Percentiles rank a stretch among this genome's conserved stretches.
These are phyloP conservation scores for Euplagia quadripunctaria DNA, from an alignment of 2,888 invertebrate genomes.

Conservation along the genomic window DNA sequence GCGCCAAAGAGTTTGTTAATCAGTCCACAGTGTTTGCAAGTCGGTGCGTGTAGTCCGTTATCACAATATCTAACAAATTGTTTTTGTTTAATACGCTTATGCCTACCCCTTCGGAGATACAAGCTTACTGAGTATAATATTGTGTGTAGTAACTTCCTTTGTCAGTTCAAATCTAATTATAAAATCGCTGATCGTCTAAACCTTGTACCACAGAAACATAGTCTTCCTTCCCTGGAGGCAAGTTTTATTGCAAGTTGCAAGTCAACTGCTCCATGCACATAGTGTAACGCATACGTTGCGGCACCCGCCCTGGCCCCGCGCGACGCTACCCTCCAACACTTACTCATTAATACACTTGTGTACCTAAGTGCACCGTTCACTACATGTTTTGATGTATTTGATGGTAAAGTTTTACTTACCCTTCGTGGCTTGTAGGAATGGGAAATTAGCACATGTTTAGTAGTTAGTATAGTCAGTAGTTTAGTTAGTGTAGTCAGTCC, in stretches of 20 bases:
- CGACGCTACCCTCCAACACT: slow-evolving; percentile 10
- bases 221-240: slow-evolving; percentile 60
- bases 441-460: neutral
- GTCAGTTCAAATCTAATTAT: neutral
- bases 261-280: slow-evolving; percentile 70
- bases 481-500: too few species aligned
- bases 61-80: too few species aligned
- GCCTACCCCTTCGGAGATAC: too few species aligned
- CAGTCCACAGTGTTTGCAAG: too few species aligned
- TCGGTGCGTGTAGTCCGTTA: too few species aligned
- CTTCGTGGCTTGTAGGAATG: neutral
- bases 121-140: too few species aligned
- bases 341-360: slow-evolving; percentile 38
- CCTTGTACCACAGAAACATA: slow-evolving; percentile 42
- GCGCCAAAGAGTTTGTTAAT: too few species aligned
- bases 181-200: slow-evolving; percentile 17
- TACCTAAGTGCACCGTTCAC: neutral
- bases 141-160: too few species aligned
- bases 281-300: slow-evolving; percentile 62
- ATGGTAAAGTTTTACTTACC: neutral
- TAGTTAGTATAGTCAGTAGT: too few species aligned
- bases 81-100: too few species aligned
- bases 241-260: slow-evolving; percentile 80
- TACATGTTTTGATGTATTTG: slow-evolving; percentile 1
- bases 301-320: slow-evolving; percentile 13